Percentiles rank a stretch among this genome's conserved stretches.
phyloP scores from a whole-genome alignment of 92 coral and sea anemone species.

The Parazoanthus atlanticus region DNA sequence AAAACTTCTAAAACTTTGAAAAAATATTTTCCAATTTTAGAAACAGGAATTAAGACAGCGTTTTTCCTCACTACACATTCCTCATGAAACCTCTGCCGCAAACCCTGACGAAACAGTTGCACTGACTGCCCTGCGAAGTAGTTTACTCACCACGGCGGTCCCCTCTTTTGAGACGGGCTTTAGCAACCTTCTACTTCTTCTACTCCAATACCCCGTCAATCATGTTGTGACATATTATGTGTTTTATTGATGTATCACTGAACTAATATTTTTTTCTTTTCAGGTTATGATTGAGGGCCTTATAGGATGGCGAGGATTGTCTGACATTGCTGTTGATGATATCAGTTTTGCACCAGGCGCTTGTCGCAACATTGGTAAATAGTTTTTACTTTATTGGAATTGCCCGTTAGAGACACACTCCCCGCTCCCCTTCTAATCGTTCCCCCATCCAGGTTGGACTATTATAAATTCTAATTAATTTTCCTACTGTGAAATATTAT shows the following conservation, averaged over 20 bases:
- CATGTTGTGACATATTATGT: background rate
- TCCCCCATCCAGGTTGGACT: too few relatives aligned
- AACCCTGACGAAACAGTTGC: too few relatives aligned
- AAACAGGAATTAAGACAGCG: too few relatives aligned
- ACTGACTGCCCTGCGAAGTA: too few relatives aligned
- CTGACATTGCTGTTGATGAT: background rate
- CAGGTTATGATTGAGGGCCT: constrained; percentile 5
- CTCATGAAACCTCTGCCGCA: too few relatives aligned
- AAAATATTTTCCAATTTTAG: background rate
- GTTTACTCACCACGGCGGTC: too few relatives aligned
- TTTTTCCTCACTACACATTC: too few relatives aligned
- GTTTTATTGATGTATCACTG: background rate
- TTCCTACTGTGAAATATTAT: background rate
- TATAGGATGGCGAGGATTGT: background rate
- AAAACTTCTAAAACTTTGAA: too few relatives aligned
- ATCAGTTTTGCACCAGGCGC: background rate
- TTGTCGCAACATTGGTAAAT: background rate
- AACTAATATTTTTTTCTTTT: background rate
- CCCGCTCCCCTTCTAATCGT: background rate
- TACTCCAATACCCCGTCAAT: background rate
- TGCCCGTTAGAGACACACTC: too few relatives aligned
- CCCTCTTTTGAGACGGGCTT: too few relatives aligned
- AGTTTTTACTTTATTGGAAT: background rate
- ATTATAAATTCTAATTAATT: too few relatives aligned
- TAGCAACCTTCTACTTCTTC: too few relatives aligned